These are phyloP conservation scores for Cryptus viduatorius DNA, from an alignment of 2,888 invertebrate species.

Conservation along the genomic window DNA sequence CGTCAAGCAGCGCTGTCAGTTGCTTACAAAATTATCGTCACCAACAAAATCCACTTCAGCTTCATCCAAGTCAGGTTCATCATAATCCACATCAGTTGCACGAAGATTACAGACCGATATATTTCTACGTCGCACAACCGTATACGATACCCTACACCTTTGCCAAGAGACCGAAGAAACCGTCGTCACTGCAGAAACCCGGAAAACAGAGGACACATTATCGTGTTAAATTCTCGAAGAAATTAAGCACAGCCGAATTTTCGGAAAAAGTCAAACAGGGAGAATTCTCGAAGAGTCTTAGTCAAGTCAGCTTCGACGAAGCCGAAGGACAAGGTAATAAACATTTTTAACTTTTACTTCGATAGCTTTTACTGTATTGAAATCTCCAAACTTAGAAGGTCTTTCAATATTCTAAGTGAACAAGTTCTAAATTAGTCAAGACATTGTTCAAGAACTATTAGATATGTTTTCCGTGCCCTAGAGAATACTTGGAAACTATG, in stretches of 20 bases:
- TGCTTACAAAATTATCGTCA: constrained; percentile 45
- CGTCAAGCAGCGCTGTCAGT: constrained; percentile 54
- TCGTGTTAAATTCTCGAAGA: constrained; percentile 81
- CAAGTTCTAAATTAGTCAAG: too few species aligned
- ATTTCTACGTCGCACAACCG: constrained; percentile 83
- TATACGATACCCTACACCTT: constrained; percentile 83
- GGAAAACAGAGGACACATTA: constrained; percentile 77
- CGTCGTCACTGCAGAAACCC: constrained; percentile 77
- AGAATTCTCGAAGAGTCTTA: constrained; percentile 82
- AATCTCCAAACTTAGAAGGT: too few species aligned
- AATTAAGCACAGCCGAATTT: constrained; percentile 80
- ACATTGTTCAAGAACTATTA: too few species aligned
- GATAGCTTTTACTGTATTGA: constrained; percentile 11
- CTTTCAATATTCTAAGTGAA: too few species aligned
- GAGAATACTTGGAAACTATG: too few species aligned
- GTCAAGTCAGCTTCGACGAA: constrained; percentile 81
- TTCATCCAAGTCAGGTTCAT: constrained; percentile 24
- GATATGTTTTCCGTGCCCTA: too few species aligned
- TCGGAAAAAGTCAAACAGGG: constrained; percentile 82
- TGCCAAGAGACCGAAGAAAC: constrained; percentile 79
- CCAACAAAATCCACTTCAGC: neutral
- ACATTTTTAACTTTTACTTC: neutral
- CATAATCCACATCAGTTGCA: constrained; percentile 69
- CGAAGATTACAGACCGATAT: constrained; percentile 82
- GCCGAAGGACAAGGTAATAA: constrained; percentile 78